phyloP scores from a whole-genome alignment of 2,888 invertebrate species.

The Geotrupes spiniger region DNA sequence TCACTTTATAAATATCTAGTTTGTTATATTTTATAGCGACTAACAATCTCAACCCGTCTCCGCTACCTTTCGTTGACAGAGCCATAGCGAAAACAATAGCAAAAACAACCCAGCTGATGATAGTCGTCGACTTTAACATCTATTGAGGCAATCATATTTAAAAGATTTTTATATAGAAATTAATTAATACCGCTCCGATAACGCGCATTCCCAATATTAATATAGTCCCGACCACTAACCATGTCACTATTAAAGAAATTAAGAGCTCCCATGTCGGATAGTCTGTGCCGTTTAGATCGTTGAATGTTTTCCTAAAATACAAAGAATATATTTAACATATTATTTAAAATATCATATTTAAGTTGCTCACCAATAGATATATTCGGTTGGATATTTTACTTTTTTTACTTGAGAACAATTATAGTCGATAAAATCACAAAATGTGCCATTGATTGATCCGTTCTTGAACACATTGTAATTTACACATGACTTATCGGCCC shows the following conservation, averaged over 20 bases:
- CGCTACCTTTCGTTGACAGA: conserved; percentile 19
- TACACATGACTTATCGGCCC: conserved; percentile 1
- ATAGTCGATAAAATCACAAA: conserved; percentile 16
- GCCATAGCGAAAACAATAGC: conserved; percentile 23
- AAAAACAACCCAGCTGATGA: conserved; percentile 20
- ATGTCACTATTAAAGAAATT: conserved; percentile 25
- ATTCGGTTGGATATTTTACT: conserved; percentile 23
- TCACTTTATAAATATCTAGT: conserved; percentile 18
- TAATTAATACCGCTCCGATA: conserved; percentile 24
- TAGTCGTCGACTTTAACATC: conserved; percentile 21
- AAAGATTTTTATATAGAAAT: neutral
- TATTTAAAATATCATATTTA: too few species aligned
- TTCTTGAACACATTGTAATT: too few species aligned
- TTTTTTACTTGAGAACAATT: conserved; percentile 8
- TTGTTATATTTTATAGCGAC: conserved; percentile 17
- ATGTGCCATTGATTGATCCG: too few species aligned
- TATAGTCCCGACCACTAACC: conserved; percentile 23
- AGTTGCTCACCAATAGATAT: conserved; percentile 25
- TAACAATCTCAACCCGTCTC: conserved; percentile 17
- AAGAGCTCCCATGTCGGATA: conserved; percentile 28
- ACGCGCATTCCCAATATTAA: conserved; percentile 23
- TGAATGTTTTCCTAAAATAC: conserved; percentile 21
- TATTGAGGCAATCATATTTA: conserved; percentile 14
- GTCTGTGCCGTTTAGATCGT: conserved; percentile 2
- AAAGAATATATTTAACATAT: neutral